Conservation (phyloP, 1,140 invertebrate species). For the Saccostrea cuccullata region DNA sequence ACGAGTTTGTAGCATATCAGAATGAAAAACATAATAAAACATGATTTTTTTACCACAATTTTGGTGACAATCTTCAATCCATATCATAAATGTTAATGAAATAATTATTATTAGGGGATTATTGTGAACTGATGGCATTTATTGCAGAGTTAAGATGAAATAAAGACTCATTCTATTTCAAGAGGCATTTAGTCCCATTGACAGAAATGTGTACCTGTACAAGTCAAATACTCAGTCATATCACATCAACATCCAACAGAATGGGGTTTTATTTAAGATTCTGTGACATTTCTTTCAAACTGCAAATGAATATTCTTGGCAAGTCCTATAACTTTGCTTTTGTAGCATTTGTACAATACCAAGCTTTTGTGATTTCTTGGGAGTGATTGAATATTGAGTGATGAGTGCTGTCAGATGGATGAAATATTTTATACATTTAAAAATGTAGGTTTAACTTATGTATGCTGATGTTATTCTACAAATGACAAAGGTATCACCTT, state of each 20-base stretch:
- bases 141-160: background rate
- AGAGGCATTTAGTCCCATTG: conserved; percentile 26
- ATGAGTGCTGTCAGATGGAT: background rate
- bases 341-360: conserved; percentile 9
- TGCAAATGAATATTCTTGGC: conserved; percentile 18
- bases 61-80: background rate
- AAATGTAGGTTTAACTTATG: background rate
- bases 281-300: background rate
- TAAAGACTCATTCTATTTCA: background rate
- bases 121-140: conserved; percentile 8
- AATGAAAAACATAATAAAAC: background rate
- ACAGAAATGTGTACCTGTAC: conserved; percentile 15
- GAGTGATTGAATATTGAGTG: background rate
- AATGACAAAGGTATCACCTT: conserved; percentile 3
- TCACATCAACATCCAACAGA: background rate
- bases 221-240: conserved; percentile 23
- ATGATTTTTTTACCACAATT: background rate
- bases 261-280: conserved; percentile 10
- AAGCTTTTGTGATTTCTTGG: conserved; percentile 14
- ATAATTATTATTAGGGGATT: background rate
- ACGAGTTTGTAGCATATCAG: background rate
- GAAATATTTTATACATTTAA: conserved; percentile 15
- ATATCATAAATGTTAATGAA: background rate
- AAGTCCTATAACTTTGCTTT: conserved; percentile 19
- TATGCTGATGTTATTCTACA: conserved; percentile 10